Percentiles rank a stretch among this genome's conserved stretches.
Conservation (phyloP, 2,797 vertebrate genomes). For the Gymnoscopelus braueri region DNA sequence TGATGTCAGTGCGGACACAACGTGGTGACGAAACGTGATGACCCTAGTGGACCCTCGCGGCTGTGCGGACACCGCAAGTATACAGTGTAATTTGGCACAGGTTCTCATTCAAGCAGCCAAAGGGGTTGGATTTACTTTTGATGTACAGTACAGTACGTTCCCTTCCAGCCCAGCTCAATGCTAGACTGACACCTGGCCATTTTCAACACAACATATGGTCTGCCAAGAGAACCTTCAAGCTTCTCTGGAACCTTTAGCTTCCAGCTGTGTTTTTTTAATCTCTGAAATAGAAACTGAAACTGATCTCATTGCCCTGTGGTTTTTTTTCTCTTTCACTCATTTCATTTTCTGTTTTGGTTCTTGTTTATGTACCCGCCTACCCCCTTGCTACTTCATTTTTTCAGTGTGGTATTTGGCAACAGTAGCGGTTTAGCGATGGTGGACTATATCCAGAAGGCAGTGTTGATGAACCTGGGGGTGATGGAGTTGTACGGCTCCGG, state of each 20-base stretch:
- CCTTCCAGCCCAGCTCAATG: neutral
- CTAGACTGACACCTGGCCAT: slow-evolving; percentile 13
- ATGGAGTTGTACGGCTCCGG: slow-evolving; percentile 94
- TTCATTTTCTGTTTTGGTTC: slow-evolving; percentile 5
- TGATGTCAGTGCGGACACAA: too few species aligned
- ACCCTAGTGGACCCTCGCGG: too few species aligned
- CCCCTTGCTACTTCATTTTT: slow-evolving; percentile 10
- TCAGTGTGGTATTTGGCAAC: slow-evolving; percentile 98
- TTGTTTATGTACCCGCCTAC: neutral
- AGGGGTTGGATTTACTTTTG: slow-evolving; percentile 2
- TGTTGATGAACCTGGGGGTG: slow-evolving; percentile 93
- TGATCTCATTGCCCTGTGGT: slow-evolving; percentile 1
- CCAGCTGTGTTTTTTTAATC: neutral
- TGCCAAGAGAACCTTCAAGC: neutral
- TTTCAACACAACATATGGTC: slow-evolving; percentile 19
- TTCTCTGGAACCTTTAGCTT: slow-evolving; percentile 15
- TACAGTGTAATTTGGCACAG: too few species aligned
- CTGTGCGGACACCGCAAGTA: too few species aligned
- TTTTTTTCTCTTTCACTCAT: neutral
- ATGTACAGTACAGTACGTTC: slow-evolving; percentile 3
- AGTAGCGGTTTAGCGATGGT: slow-evolving; percentile 95
- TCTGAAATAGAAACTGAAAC: slow-evolving; percentile 7
- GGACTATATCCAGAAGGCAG: slow-evolving; percentile 97
- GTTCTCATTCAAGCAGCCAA: slow-evolving; percentile 8
- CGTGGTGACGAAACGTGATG: too few species aligned